These are phyloP conservation scores for Setipinna tenuifilis DNA, from an alignment of 2,797 vertebrate genomes.

Conservation along the genomic window DNA sequence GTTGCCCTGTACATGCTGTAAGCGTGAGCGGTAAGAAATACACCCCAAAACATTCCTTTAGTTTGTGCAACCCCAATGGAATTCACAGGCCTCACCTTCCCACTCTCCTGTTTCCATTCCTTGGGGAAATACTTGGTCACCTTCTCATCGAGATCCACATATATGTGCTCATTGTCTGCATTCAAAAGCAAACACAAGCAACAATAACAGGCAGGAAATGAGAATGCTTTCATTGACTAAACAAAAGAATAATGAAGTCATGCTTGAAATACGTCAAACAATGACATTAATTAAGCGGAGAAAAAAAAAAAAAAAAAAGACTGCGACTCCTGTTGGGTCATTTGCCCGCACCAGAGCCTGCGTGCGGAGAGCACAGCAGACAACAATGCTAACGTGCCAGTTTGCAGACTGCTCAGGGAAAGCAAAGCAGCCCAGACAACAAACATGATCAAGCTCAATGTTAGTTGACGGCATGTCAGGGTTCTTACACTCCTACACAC, in stretches of 20 bases:
- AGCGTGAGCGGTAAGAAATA: background rate
- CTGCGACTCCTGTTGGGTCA: constrained; percentile 52
- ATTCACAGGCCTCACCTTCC: constrained; percentile 70
- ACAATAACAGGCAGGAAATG: constrained; percentile 55
- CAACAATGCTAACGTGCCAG: constrained; percentile 31
- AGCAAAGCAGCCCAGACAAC: background rate
- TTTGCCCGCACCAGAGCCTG: constrained; percentile 54
- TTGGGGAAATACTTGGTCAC: constrained; percentile 87
- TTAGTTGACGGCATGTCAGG: background rate
- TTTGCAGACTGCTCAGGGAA: background rate
- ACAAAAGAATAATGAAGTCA: constrained; percentile 67
- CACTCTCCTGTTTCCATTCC: constrained; percentile 83
- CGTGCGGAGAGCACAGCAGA: constrained; percentile 46
- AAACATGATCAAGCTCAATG: background rate
- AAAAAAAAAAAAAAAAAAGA: constrained; percentile 40
- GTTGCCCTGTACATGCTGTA: background rate
- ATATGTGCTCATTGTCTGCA: constrained; percentile 88
- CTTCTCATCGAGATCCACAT: constrained; percentile 89
- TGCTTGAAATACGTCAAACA: constrained; percentile 68
- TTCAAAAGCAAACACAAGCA: constrained; percentile 35
- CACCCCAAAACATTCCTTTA: background rate
- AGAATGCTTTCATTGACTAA: constrained; percentile 59
- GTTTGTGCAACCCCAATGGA: background rate
- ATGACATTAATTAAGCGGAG: constrained; percentile 62
- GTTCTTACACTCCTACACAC: too few species aligned